Conservation (phyloP, 2,113 vertebrate genomes). For the Barbus barbus region DNA sequence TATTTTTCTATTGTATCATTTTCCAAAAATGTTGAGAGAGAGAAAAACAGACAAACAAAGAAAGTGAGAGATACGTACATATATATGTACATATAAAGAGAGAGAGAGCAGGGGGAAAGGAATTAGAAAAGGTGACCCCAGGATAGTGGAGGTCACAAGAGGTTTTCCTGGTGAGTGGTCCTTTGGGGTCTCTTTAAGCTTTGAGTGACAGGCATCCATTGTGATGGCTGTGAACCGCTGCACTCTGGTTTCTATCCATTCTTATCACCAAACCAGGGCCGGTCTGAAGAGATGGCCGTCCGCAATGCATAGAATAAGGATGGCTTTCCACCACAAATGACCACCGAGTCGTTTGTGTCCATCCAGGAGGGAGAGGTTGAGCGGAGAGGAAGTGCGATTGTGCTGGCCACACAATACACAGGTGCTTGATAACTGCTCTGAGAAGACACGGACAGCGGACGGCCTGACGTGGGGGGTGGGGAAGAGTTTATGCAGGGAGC, state of each 20-base stretch:
- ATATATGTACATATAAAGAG: background rate
- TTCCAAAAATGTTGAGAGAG: background rate
- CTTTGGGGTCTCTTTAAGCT: constrained; percentile 36
- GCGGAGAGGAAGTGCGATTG: constrained; percentile 38
- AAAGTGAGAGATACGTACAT: background rate
- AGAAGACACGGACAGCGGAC: background rate
- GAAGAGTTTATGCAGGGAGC: constrained; percentile 38
- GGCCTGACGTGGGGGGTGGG: background rate
- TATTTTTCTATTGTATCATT: background rate
- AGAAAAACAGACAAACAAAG: constrained; percentile 20
- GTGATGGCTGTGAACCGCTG: constrained; percentile 42
- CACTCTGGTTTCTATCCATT: constrained; percentile 29
- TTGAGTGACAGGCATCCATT: constrained; percentile 55
- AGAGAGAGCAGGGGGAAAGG: background rate
- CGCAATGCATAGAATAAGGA: constrained; percentile 35
- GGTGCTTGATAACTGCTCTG: constrained; percentile 27
- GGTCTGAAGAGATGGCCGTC: constrained; percentile 30
- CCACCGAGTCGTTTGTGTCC: constrained; percentile 31
- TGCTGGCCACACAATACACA: constrained; percentile 27
- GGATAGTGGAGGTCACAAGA: constrained; percentile 39
- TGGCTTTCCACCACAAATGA: constrained; percentile 36
- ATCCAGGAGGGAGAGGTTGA: constrained; percentile 32
- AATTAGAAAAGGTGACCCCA: constrained; percentile 12
- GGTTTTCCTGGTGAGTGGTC: constrained; percentile 40
- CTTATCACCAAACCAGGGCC: constrained; percentile 51